Percentiles rank a stretch among this genome's conserved stretches.
These are phyloP conservation scores for Plodia interpunctella DNA, from an alignment of 1,140 invertebrate species.

Conservation along the genomic window DNA sequence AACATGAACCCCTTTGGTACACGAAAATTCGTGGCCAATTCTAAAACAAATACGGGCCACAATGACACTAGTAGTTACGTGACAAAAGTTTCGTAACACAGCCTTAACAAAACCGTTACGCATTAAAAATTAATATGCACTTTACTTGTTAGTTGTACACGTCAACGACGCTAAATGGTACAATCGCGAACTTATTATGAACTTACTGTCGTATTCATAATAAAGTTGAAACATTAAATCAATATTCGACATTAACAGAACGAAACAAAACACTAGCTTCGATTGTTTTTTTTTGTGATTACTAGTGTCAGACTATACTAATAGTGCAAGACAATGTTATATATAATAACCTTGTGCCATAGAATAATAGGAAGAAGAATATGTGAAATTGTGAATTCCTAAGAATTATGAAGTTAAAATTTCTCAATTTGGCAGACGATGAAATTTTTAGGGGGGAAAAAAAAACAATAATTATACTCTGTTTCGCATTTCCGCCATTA, in stretches of 20 bases:
- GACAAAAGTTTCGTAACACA: neutral
- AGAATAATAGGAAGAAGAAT: neutral
- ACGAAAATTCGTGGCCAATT: neutral
- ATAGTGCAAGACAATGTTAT: neutral
- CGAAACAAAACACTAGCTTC: too few species aligned
- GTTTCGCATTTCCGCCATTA: too few species aligned
- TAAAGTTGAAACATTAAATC: too few species aligned
- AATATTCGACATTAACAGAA: too few species aligned
- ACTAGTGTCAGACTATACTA: neutral
- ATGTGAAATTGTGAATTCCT: too few species aligned
- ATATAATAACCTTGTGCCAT: neutral
- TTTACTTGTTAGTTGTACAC: neutral
- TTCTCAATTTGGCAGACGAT: too few species aligned
- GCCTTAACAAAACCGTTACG: neutral
- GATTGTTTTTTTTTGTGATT: too few species aligned
- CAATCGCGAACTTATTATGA: neutral
- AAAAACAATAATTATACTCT: too few species aligned
- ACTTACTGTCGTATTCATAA: too few species aligned
- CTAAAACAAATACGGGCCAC: neutral
- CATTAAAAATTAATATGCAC: neutral
- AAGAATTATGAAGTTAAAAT: too few species aligned
- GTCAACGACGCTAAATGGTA: neutral
- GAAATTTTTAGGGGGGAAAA: too few species aligned
- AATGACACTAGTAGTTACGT: neutral
- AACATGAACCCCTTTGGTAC: neutral